Evolutionary conservation across 35 echinoderm and acorn worm species (phyloP), one percentile per base, ranked within the genome.

Genomic region (Holothuria glaberrima): DNA sequence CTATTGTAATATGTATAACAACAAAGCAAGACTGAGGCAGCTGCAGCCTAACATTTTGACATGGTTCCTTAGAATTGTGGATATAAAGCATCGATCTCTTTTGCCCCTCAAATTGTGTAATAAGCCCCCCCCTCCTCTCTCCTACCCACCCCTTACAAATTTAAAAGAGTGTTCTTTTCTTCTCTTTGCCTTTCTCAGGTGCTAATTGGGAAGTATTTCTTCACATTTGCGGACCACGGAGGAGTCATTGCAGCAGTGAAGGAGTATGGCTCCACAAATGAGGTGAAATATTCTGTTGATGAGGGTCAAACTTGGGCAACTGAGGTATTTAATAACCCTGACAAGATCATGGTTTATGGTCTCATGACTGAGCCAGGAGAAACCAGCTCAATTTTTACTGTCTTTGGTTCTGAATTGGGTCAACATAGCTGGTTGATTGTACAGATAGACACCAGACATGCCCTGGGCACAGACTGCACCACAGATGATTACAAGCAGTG

Each of bases 281-380:
- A 71, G 48, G 88, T 98, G 35, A 89, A 98, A 86, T 98, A 91
- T 71, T 71, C 70, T 30, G 24, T 82, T 16, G 82, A 92, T 32
- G 96, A 98, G 71, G 96, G 96, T 0, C 90, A 94, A 60, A 87
- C 79, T 0, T 98, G 96, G 96, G 46, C 45, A 12, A 70, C 68
- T 22, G 90, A 94, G 21, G 36, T 32, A 12, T 94, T 94, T 67
- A 61, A 26, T 22, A 63, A 92, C 34, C 0, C 48, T 22, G 48
- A 87, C 22, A 94, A 94, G 66, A 94, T 98, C 12, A 59, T 80
- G 18, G 96, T 98, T 6, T 98, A 98, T 48, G 96, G 96, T 2
- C 58, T 98, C 56, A 94, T 94, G 93, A 98, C 96, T 17, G 96
- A 98, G 45, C 96, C 96, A 0, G 96, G 96, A 30, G 96, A 98